A percentile compares a stretch with the other conserved stretches of the same genome.
Conservation (phyloP, 2,797 vertebrate species). For the Epinephelus awoara region DNA sequence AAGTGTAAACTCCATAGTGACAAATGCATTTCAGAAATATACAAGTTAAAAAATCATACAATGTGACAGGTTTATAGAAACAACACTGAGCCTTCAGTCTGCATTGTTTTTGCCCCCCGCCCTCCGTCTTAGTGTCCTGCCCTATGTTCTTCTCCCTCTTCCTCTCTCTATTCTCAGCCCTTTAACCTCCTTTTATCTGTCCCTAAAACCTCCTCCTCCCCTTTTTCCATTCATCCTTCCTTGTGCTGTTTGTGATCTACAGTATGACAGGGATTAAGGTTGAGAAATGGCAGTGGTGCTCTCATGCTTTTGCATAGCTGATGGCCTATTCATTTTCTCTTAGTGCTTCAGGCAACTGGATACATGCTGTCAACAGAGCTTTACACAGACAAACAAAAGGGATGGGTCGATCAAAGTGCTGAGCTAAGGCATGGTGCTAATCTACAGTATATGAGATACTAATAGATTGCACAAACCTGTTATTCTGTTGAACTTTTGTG, state of each 20-base stretch:
- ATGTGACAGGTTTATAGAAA: background rate
- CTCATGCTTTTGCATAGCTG: conserved; percentile 52
- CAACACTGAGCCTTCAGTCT: background rate
- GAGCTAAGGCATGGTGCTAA: conserved; percentile 36
- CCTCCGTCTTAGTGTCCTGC: background rate
- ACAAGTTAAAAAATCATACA: background rate
- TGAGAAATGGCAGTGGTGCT: conserved; percentile 41
- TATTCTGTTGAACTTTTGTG: conserved; percentile 22
- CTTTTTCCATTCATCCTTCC: conserved; percentile 28
- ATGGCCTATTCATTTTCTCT: conserved; percentile 58
- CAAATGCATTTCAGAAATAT: background rate
- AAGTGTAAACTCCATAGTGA: background rate
- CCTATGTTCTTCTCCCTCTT: conserved; percentile 3
- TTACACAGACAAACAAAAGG: conserved; percentile 61
- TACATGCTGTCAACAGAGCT: conserved; percentile 72
- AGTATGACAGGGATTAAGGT: conserved; percentile 62
- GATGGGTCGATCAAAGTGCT: conserved; percentile 66
- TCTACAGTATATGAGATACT: conserved; percentile 33
- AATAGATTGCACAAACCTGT: conserved; percentile 53
- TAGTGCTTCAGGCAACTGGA: conserved; percentile 60
- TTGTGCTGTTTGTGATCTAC: conserved; percentile 55
- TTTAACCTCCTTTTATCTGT: conserved; percentile 16
- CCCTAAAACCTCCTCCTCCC: background rate
- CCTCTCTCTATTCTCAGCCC: background rate
- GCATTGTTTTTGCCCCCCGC: background rate